Percentiles rank a stretch among this genome's conserved stretches.
Conservation (phyloP, 2,113 vertebrate genomes). For the Holacanthus passer region DNA sequence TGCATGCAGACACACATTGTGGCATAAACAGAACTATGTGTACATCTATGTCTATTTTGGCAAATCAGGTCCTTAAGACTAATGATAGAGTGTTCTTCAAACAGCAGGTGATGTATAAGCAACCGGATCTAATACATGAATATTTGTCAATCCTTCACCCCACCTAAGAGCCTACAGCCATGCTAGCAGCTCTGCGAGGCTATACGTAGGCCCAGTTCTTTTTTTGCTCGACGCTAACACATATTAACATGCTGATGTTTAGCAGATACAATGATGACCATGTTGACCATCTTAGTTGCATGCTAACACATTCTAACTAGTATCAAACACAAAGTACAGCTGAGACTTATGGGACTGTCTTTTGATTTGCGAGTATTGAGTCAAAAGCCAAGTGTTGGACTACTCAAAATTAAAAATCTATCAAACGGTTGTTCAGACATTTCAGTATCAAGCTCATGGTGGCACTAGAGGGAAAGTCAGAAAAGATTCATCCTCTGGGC, state of each 20-base stretch:
- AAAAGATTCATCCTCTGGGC: not conserved
- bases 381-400: not conserved
- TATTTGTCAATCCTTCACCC: too few species aligned
- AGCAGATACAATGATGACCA: not conserved
- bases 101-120: too few species aligned
- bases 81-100: too few species aligned
- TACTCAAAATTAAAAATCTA: not conserved
- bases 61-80: too few species aligned
- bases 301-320: not conserved
- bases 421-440: not conserved
- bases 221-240: too few species aligned
- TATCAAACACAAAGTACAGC: not conserved
- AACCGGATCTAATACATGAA: too few species aligned
- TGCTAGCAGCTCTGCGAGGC: too few species aligned
- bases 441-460: not conserved
- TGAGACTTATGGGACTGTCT: too few species aligned
- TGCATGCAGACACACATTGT: not conserved
- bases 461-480: not conserved
- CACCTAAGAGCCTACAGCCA: too few species aligned
- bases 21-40: too few species aligned
- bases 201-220: too few species aligned
- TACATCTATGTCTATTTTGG: too few species aligned
- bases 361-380: not conserved
- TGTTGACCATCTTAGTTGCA: not conserved
- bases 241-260: not conserved